Evolutionary conservation across 2,113 vertebrate genomes (phyloP), one percentile per base, ranked within the genome.

Genomic region (Delphinapterus leucas): DNA sequence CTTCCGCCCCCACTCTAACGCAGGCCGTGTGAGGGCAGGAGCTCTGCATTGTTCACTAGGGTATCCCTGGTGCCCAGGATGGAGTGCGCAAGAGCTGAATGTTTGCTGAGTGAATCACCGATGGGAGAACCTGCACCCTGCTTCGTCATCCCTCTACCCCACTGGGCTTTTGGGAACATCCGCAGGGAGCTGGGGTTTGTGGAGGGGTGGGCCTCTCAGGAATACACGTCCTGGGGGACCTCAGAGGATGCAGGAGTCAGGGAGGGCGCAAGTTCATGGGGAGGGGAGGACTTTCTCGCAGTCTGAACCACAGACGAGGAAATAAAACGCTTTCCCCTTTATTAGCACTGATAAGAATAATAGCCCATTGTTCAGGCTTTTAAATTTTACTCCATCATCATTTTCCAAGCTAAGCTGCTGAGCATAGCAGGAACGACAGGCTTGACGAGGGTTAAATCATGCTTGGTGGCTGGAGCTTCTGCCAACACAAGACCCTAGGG

Each of bases 281-380:
- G 12, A 38, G 21, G 47, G 60, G 20, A 92, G 20, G 36, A 11
- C 1, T 38, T 55, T 77, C 84, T 74, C 61, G 68, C 65, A 31
- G 8, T 44, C 41, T 6, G 70, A 80, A 84, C 8, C 36, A 65
- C 61, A 44, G 67, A 28, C 74, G 20, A 28, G 92, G 90, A 97
- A 98, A 97, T 93, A 86, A 98, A 97, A 85, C 0, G 6, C 81
- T 94, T 85, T 95, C 95, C 84, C 95, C 95, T 96, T 97, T 95
- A 97, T 97, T 93, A 97, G 81, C 65, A 47, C 86, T 12, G 91
- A 80, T 96, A 96, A 97, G 92, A 98, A 63, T 95, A 89, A 97
- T 61, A 61, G 96, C 76, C 86, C 58, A 7, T 86, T 93, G 96
- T 95, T 85, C 6, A 13, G 90, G 92, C 94, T 97, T 86, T 95